phyloP scores from a whole-genome alignment of 1,140 invertebrate genomes.

The Pseudomyrmex flavicornis region DNA sequence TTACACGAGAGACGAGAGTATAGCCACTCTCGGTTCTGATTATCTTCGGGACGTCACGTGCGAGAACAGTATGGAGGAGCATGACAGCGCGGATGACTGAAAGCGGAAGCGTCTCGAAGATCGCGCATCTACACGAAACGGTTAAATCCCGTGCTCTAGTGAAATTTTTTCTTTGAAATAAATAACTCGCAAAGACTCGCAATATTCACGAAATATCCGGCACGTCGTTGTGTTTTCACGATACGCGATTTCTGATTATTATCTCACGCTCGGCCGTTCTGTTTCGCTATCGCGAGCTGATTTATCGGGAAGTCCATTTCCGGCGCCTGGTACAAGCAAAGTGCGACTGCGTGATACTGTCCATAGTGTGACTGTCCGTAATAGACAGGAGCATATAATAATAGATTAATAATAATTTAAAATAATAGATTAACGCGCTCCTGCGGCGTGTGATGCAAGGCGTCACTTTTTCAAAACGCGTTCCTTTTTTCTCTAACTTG shows the following conservation, averaged over 20 bases:
- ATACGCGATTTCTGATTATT: constrained; percentile 24
- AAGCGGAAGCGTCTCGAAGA: constrained; percentile 45
- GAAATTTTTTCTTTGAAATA: constrained; percentile 36
- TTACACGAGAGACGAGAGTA: constrained; percentile 70
- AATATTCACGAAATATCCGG: constrained; percentile 20
- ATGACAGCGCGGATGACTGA: constrained; percentile 48
- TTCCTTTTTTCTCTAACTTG: constrained; percentile 29
- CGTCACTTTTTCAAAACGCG: constrained; percentile 7
- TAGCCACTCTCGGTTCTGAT: constrained; percentile 66
- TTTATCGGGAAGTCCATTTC: constrained; percentile 49
- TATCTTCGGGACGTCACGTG: constrained; percentile 59
- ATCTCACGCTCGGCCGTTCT: constrained; percentile 4
- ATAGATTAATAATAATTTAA: constrained; percentile 52
- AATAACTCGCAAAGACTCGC: constrained; percentile 45
- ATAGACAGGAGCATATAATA: too few relatives aligned
- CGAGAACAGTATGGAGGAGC: constrained; percentile 50
- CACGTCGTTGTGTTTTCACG: constrained; percentile 23
- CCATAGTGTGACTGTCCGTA: not conserved
- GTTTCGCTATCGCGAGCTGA: not conserved
- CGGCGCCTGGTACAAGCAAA: constrained; percentile 50
- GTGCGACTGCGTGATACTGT: constrained; percentile 20
- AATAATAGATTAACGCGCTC: constrained; percentile 75
- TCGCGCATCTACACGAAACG: constrained; percentile 30
- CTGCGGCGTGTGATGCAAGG: constrained; percentile 49
- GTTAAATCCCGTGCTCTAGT: constrained; percentile 3